Evolutionary conservation across 2,113 vertebrate species (phyloP).

Genomic region (Aegotheles bennettii): DNA sequence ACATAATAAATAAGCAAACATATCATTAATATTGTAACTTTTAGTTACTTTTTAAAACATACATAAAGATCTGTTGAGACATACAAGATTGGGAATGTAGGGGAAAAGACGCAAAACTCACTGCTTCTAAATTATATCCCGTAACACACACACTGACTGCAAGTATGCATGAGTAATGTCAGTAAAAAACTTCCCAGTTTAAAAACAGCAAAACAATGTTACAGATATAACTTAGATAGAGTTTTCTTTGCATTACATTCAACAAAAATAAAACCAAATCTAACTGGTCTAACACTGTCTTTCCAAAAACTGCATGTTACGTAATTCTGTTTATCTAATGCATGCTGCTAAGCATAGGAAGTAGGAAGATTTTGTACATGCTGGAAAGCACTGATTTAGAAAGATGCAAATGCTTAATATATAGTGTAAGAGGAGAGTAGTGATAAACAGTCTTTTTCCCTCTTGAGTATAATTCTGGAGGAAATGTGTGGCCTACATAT

Average conservation of each 20-base stretch:
- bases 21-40: slow-evolving; percentile 52
- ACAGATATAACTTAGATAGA: neutral
- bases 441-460: slow-evolving; percentile 37
- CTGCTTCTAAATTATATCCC: slow-evolving; percentile 1
- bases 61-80: neutral
- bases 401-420: neutral
- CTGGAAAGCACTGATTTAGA: neutral
- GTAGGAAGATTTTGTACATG: neutral
- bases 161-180: neutral
- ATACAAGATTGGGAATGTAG: neutral
- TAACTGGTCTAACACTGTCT: neutral
- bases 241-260: neutral
- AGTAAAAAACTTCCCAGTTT: neutral
- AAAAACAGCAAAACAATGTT: neutral
- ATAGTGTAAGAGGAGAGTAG: neutral
- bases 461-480: slow-evolving; percentile 19
- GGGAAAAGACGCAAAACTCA: neutral
- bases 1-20: slow-evolving; percentile 47
- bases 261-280: neutral
- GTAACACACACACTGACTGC: neutral
- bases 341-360: neutral
- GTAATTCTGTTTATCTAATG: neutral
- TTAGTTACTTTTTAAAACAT: slow-evolving; percentile 22
- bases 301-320: neutral
- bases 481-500: slow-evolving; percentile 52